Conservation (phyloP, 2,888 invertebrate genomes). For the Hoplodrina ambigua region DNA sequence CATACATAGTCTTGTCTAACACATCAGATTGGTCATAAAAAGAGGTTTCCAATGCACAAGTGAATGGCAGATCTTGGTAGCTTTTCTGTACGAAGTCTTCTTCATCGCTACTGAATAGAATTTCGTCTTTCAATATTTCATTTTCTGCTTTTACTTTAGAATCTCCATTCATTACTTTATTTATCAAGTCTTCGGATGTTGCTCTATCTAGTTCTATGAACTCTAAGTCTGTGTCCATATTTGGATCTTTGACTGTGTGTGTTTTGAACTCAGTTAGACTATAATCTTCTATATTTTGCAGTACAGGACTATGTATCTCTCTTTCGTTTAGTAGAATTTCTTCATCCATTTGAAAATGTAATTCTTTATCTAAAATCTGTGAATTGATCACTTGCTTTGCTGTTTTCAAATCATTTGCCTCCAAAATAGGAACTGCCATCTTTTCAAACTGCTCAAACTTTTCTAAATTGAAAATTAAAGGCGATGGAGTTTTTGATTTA, state of each 20-base stretch:
- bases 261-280: slow-evolving; percentile 23
- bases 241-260: slow-evolving; percentile 9
- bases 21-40: slow-evolving; percentile 72
- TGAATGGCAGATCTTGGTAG: slow-evolving; percentile 77
- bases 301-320: slow-evolving; percentile 60
- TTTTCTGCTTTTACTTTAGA: slow-evolving; percentile 28
- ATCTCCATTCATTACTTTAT: slow-evolving; percentile 23
- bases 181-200: slow-evolving; percentile 27
- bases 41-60: slow-evolving; percentile 79
- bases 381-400: slow-evolving; percentile 79
- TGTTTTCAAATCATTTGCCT: slow-evolving; percentile 67
- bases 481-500: slow-evolving; percentile 61
- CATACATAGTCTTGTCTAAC: slow-evolving; percentile 81
- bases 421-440: slow-evolving; percentile 74
- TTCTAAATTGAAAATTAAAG: slow-evolving; percentile 75
- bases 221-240: slow-evolving; percentile 41
- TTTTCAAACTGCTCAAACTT: slow-evolving; percentile 83
- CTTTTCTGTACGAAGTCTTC: slow-evolving; percentile 71
- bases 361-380: slow-evolving; percentile 75
- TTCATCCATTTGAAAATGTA: slow-evolving; percentile 67
- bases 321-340: slow-evolving; percentile 52
- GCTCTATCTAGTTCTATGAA: slow-evolving; percentile 38
- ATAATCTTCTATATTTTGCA: slow-evolving; percentile 53
- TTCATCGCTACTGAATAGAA: slow-evolving; percentile 86
- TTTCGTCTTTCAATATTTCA: slow-evolving; percentile 75